Evolutionary conservation across 2,797 vertebrate species (phyloP), one percentile per base, ranked within the genome.

Genomic region (Molossus molossus): DNA sequence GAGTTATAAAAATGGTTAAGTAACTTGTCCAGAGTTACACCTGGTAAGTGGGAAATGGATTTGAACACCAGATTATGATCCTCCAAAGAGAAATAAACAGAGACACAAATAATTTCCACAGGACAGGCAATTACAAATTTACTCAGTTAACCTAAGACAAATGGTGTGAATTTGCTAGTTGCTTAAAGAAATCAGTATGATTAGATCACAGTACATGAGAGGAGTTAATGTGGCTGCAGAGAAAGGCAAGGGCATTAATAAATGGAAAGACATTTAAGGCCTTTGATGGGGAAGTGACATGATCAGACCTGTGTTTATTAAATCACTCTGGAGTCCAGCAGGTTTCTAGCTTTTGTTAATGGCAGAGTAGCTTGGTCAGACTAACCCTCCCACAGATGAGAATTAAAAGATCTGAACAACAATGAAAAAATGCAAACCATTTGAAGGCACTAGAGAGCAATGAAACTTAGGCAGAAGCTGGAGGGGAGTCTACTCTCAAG

Each of bases 31-130:
- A 76, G 58, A 62, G 13, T 57, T 85, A 84, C 17, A 80, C 55
- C 37, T 3, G 6, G 11, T 86, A 90, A 48, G 37, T 79, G 33
- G 55, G 2, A 94, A 53, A 6, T 81, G 9, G 21, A 92, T 72
- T 15, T 86, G 65, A 86, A 89, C 69, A 82, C 0, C 77, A 62
- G 25, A 50, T 55, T 67, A 67, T 50, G 18, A 89, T 33, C 55
- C 81, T 50, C 27, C 20, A 20, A 76, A 70, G 33, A 89, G 67
- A 93, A 94, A 86, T 67, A 94, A 90, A 92, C 9, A 90, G 1
- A 79, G 12, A 55, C 15, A 90, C 58, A 94, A 65, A 69, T 76
- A 55, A 81, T 75, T 76, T 70, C 91, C n/a, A 84, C 2, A 64
- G 12, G 7, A 23, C 14, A 84, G 72, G 70, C 6, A 93, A 86